phyloP scores from a whole-genome alignment of 2,113 vertebrate species.

The Aspidoscelis tigris region DNA sequence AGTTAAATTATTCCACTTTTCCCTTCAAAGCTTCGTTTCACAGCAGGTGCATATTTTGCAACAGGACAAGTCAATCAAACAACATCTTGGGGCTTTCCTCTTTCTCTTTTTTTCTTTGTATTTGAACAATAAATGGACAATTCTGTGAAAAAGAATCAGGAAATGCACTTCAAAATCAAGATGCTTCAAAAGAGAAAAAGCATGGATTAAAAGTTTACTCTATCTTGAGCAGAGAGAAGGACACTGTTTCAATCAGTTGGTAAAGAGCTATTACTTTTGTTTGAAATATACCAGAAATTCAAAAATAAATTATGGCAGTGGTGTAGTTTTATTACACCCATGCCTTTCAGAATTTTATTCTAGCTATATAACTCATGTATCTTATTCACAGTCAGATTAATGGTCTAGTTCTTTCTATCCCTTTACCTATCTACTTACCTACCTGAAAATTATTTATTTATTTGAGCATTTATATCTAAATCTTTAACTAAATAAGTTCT shows the following conservation, averaged over 20 bases:
- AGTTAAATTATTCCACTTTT: conserved; percentile 98
- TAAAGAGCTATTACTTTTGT: conserved; percentile 24
- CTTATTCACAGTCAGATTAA: conserved; percentile 30
- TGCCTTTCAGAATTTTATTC: conserved; percentile 1
- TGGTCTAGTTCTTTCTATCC: neutral
- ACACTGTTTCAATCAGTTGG: conserved; percentile 25
- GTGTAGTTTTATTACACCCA: neutral
- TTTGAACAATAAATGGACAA: conserved; percentile 65
- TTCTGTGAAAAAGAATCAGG: conserved; percentile 55
- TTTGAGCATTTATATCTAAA: no score
- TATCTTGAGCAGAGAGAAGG: conserved; percentile 24
- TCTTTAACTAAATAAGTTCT: no score
- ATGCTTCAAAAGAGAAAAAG: conserved; percentile 42
- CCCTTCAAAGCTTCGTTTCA: conserved; percentile 70
- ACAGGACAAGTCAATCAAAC: conserved; percentile 78
- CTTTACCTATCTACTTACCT: no score
- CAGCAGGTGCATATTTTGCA: conserved; percentile 76
- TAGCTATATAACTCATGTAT: neutral
- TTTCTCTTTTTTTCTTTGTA: conserved; percentile 35
- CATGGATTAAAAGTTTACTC: conserved; percentile 11
- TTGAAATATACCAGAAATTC: conserved; percentile 19
- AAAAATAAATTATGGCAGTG: conserved; percentile 13
- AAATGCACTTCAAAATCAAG: conserved; percentile 68
- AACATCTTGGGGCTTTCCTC: conserved; percentile 36
- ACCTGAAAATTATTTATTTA: no score